A percentile compares a stretch with the other conserved stretches of the same genome.
These are phyloP conservation scores for Nephrotoma guestfalica DNA, from an alignment of 2,888 invertebrate genomes.

Conservation along the genomic window DNA sequence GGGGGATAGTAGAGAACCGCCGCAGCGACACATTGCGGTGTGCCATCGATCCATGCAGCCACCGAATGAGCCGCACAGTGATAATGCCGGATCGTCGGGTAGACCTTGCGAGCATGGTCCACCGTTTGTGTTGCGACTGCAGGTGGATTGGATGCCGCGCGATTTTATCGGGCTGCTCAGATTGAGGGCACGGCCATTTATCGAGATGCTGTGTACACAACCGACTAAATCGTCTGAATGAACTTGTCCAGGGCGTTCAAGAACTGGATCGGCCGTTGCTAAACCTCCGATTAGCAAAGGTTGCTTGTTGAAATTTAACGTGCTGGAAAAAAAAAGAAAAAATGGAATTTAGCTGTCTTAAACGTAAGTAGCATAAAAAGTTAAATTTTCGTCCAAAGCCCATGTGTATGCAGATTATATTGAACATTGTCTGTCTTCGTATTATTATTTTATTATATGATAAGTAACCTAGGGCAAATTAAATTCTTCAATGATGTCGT, in stretches of 20 bases:
- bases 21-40: conserved; percentile 53
- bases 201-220: conserved; percentile 78
- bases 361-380: background rate
- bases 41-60: conserved; percentile 79
- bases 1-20: conserved; percentile 53
- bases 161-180: conserved; percentile 61
- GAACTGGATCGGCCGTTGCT: conserved; percentile 65
- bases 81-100: conserved; percentile 25
- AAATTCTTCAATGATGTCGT: conserved; percentile 2
- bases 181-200: conserved; percentile 74
- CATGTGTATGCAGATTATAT: background rate
- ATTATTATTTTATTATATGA: background rate
- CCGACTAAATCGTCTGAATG: conserved; percentile 88
- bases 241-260: conserved; percentile 80
- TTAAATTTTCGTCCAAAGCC: background rate
- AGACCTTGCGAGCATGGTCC: conserved; percentile 42
- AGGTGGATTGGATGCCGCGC: conserved; percentile 58
- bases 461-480: conserved; percentile 1
- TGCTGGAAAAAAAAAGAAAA: conserved; percentile 43
- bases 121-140: conserved; percentile 52
- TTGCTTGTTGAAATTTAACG: conserved; percentile 81
- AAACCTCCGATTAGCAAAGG: conserved; percentile 77
- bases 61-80: conserved; percentile 46
- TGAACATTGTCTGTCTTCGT: background rate
- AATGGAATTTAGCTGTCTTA: background rate